Evolutionary conservation across 1,140 invertebrate genomes (phyloP), one percentile per base, ranked within the genome.

Genomic region (Lerema accius): DNA sequence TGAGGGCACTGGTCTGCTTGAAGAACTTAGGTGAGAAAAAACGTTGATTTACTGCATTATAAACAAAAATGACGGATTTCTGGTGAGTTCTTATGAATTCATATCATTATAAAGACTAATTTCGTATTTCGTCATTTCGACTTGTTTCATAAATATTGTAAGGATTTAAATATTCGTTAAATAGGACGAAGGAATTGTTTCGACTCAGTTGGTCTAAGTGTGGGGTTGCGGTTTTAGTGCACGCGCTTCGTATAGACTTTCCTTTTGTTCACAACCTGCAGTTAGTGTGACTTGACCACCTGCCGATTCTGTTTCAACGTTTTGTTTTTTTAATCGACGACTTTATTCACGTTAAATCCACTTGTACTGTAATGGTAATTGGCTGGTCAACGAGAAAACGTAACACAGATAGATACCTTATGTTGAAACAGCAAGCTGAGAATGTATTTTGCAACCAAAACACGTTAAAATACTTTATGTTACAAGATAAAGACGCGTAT

Each of bases 191-290:
- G 53, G 39, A 16, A 39, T 26, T 28, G 51, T 56, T 56, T 56
- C 51, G 51, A 15, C 15, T 43, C 39, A 43, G 39, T 56, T 43
- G 51, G 13, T 14, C 23, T 23, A 39, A 37, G 50, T 43, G 51
- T 35, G 53, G 46, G 51, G 51, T 56, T 56, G 51, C 37, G 51
- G 51, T 56, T 56, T 56, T 15, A 28, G 51, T 56, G 51, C 51
- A 56, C 51, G 51, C 51, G 51, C 15, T 43, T 56, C 51, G 51
- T 56, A 56, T 56, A 56, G 39, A 43, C 39, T 56, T 56, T 28
- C 51, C 51, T 56, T 40, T 49, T 49, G 28, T 28, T 23, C 45
- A 19, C 15, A 15, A 7, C 9, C 16, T 17, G 37, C 17, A 55
- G 37, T 15, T 42, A 39, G 49, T 51, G 15, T 39, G 32, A 42